Evolutionary conservation across 2,113 vertebrate species (phyloP), one percentile per base, ranked within the genome.

Genomic region (Cathartes aura): DNA sequence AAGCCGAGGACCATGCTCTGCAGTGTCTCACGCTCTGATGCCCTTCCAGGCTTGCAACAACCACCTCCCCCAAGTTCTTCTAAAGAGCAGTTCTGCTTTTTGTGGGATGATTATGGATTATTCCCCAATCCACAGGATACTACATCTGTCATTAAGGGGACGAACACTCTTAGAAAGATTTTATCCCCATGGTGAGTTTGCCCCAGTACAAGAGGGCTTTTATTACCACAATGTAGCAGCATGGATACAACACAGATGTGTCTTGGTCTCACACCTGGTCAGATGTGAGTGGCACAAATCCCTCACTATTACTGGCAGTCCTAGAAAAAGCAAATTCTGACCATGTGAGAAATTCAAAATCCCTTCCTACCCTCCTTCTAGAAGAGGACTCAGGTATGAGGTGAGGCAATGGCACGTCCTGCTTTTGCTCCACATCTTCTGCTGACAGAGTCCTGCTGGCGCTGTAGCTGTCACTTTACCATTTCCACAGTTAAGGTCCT

Each of bases 351-450:
- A 48, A 27, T 2, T 10, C 9, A 19, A 74, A 90, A 36, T 21
- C 76, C 82, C 62, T 75, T 74, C 56, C 78, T 82, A 56, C 43
- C 30, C 60, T 85, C 47, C 68, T 71, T 14, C 73, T 74, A 66
- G 72, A 42, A 47, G 59, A 85, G 43, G 30, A 21, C 64, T 40
- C 0, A 0, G 38, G 85, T 56, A 15, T 0, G 0, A 58, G 45
- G 43, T 27, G 59, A 88, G 86, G 67, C 67, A n/a, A 32, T 2
- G 19, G 23, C 20, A 12, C 1, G 0, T 62, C 63, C 50, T 66
- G 88, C 34, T 53, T 80, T 62, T 73, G 75, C 55, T 78, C 21
- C 52, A n/a, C 38, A 52, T 59, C 60, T 73, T 32, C 82, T 90
- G 71, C 78, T 2, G 17, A 43, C 55, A 74, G 48, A 73, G 55